These are phyloP conservation scores for Conchocele bisecta DNA, from an alignment of 2,888 invertebrate genomes.

Conservation along the genomic window DNA sequence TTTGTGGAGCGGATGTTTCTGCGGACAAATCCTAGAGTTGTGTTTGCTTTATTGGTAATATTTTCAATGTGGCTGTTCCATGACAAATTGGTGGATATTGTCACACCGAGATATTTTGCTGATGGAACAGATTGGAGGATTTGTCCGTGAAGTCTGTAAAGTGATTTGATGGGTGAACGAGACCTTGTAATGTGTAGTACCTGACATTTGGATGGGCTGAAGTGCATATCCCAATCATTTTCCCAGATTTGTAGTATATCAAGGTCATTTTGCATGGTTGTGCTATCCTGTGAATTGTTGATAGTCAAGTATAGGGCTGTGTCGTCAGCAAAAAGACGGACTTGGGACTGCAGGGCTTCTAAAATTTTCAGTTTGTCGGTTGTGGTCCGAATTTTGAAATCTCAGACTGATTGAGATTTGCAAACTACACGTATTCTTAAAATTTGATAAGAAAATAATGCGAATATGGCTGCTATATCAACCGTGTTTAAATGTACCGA, in stretches of 20 bases:
- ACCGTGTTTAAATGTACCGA: too few relatives aligned
- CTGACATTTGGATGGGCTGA: constrained; percentile 22
- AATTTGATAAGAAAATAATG: too few relatives aligned
- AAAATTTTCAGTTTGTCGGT: too few relatives aligned
- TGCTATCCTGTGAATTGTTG: not conserved
- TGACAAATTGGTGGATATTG: constrained; percentile 14
- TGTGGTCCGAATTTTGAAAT: too few relatives aligned
- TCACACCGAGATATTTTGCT: constrained; percentile 12
- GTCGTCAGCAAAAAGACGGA: constrained; percentile 23
- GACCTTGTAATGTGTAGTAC: constrained; percentile 16
- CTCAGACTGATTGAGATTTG: too few relatives aligned
- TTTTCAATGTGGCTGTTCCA: too few relatives aligned
- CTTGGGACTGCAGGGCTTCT: too few relatives aligned
- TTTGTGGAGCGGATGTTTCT: too few relatives aligned
- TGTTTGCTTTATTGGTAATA: too few relatives aligned
- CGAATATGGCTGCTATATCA: too few relatives aligned
- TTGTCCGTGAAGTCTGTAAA: constrained; percentile 14
- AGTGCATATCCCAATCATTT: constrained; percentile 17
- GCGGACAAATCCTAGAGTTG: too few relatives aligned
- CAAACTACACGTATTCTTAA: too few relatives aligned
- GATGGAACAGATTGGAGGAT: not conserved
- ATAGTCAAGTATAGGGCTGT: constrained; percentile 19
- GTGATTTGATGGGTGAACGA: not conserved
- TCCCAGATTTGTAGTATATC: constrained; percentile 12
- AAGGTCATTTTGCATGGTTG: constrained; percentile 7